These are phyloP conservation scores for Centropristis striata DNA, from an alignment of 2,113 vertebrate genomes.

Conservation along the genomic window DNA sequence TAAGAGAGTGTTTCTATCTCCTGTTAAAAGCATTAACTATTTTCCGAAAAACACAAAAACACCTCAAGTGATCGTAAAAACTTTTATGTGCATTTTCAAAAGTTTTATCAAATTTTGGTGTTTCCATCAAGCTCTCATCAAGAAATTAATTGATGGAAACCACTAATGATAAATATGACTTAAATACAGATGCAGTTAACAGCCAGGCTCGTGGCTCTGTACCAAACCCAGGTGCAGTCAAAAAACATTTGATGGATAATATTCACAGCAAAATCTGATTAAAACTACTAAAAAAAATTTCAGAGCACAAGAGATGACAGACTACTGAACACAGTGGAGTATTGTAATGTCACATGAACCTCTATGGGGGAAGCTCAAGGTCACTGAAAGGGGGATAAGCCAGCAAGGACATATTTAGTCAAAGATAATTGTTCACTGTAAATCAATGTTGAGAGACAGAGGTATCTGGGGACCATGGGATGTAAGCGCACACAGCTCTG, in stretches of 20 bases:
- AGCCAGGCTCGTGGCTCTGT: background rate
- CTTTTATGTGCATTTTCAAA: too few species aligned
- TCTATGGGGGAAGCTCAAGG: constrained; percentile 53
- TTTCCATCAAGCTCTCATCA: too few species aligned
- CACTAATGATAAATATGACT: background rate
- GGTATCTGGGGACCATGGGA: background rate
- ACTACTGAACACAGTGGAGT: constrained; percentile 13
- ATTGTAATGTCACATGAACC: constrained; percentile 22
- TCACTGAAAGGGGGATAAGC: constrained; percentile 19
- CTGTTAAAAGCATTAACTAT: too few species aligned
- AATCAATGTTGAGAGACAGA: constrained; percentile 43
- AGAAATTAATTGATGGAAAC: too few species aligned
- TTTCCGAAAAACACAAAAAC: too few species aligned
- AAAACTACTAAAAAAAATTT: constrained; percentile 29
- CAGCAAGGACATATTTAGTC: constrained; percentile 41
- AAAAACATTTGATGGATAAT: background rate
- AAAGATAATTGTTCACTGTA: constrained; percentile 44
- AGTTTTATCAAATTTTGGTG: too few species aligned
- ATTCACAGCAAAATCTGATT: background rate
- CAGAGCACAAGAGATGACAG: constrained; percentile 10
- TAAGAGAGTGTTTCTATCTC: too few species aligned
- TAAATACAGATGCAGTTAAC: background rate
- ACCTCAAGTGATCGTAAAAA: too few species aligned
- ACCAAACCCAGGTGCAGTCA: background rate
- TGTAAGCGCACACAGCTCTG: background rate